Percentiles rank a stretch among this genome's conserved stretches.
Evolutionary conservation across 2,797 vertebrate genomes (phyloP).

Genomic region (Coreius guichenoti): DNA sequence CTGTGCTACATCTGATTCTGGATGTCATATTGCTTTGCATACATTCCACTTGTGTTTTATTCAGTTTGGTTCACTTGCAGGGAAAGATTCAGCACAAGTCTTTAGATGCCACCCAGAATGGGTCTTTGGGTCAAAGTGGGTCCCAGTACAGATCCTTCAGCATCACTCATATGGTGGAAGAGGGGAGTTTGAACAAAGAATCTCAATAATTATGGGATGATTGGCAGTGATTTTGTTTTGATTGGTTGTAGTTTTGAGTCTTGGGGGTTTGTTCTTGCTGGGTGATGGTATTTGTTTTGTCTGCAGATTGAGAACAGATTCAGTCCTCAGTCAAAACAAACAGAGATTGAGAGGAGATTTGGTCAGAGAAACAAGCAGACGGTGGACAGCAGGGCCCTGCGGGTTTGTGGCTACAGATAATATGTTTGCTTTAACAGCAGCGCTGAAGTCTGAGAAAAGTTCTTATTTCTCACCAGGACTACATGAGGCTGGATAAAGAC

Average conservation of each 20-base stretch:
- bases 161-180: conserved; percentile 78
- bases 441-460: conserved; percentile 1
- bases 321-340: conserved; percentile 45
- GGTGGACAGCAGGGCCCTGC: conserved; percentile 26
- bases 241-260: not conserved
- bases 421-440: not conserved
- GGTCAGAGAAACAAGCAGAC: conserved; percentile 12
- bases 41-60: not conserved
- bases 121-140: conserved; percentile 33
- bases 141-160: conserved; percentile 71
- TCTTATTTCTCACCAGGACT: conserved; percentile 59
- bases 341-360: conserved; percentile 30
- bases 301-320: conserved; percentile 54
- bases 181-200: conserved; percentile 68
- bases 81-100: conserved; percentile 51
- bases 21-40: not conserved
- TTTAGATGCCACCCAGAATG: conserved; percentile 29
- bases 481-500: conserved; percentile 57
- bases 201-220: not conserved
- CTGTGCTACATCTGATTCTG: not conserved
- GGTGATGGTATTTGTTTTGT: conserved; percentile 30
- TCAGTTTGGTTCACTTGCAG: conserved; percentile 54
- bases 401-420: conserved; percentile 50
- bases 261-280: not conserved
- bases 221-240: not conserved